Percentiles rank a stretch among this genome's conserved stretches.
Conservation (phyloP, 2,888 invertebrate species). For the Caenorhabditis sinica region DNA sequence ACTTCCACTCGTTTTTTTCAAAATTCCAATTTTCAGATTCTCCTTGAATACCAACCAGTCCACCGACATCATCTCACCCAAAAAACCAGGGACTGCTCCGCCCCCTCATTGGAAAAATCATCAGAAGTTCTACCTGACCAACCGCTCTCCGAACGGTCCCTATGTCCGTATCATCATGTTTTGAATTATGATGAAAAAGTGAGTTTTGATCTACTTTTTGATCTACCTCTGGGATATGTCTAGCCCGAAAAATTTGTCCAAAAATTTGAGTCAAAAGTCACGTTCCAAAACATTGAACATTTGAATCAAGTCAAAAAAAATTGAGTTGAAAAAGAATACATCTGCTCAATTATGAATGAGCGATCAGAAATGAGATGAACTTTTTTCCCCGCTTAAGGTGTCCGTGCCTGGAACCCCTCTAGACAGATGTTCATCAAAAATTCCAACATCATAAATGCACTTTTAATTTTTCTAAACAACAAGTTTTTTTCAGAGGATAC, state of each 20-base stretch:
- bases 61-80: conserved; percentile 47
- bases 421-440: conserved; percentile 1
- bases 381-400: conserved; percentile 13
- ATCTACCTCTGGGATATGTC: too few relatives aligned
- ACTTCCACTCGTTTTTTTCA: background rate
- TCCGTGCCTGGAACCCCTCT: background rate
- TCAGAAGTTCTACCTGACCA: conserved; percentile 63
- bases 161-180: conserved; percentile 64
- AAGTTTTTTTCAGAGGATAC: conserved; percentile 62
- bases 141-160: conserved; percentile 53
- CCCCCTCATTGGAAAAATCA: conserved; percentile 32
- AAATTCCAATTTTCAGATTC: conserved; percentile 19
- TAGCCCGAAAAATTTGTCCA: too few relatives aligned
- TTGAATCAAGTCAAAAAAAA: background rate
- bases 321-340: background rate
- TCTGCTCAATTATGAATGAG: conserved; percentile 48
- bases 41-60: conserved; percentile 53
- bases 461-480: background rate
- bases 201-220: conserved; percentile 9
- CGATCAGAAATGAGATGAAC: conserved; percentile 54
- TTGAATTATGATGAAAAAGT: conserved; percentile 67
- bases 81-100: conserved; percentile 42
- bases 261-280: background rate
- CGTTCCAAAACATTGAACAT: background rate
- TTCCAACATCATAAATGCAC: conserved; percentile 1